phyloP scores from a whole-genome alignment of 2,797 vertebrate genomes.

The Notolepis coatsorum region DNA sequence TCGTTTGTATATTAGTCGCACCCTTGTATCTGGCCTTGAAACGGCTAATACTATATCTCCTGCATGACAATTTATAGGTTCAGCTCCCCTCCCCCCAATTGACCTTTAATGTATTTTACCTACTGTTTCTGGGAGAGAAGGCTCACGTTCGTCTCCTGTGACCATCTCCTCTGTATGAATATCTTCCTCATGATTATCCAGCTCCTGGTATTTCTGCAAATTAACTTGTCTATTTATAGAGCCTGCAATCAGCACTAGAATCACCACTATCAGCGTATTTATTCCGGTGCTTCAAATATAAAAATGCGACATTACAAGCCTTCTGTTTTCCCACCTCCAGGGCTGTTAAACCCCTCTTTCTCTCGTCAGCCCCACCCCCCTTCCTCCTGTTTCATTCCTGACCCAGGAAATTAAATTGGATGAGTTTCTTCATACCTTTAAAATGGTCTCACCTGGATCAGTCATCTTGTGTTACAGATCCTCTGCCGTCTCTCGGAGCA shows the following conservation, averaged over 20 bases:
- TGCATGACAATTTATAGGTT: neutral
- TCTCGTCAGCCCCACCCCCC: constrained; percentile 7
- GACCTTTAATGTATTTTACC: constrained; percentile 23
- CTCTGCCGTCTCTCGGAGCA: constrained; percentile 20
- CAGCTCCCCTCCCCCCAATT: constrained; percentile 4
- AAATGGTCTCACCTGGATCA: neutral
- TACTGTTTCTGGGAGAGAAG: constrained; percentile 18
- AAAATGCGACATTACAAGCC: constrained; percentile 22
- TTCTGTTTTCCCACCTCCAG: constrained; percentile 3
- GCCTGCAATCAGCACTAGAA: constrained; percentile 54
- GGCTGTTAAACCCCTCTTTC: neutral
- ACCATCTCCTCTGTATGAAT: constrained; percentile 51
- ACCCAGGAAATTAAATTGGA: constrained; percentile 24
- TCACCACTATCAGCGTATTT: constrained; percentile 48
- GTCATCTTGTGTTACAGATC: neutral
- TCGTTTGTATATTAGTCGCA: neutral
- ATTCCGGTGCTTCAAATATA: constrained; percentile 45
- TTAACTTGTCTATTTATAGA: constrained; percentile 63
- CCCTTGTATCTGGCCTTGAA: neutral
- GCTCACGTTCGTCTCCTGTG: constrained; percentile 1
- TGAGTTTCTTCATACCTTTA: constrained; percentile 1
- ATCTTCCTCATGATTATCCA: constrained; percentile 54
- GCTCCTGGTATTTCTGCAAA: constrained; percentile 42
- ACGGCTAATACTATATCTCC: constrained; percentile 1
- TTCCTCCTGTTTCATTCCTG: constrained; percentile 17